Evolutionary conservation across 1,140 invertebrate genomes (phyloP).

Genomic region (Euwallacea fornicatus): DNA sequence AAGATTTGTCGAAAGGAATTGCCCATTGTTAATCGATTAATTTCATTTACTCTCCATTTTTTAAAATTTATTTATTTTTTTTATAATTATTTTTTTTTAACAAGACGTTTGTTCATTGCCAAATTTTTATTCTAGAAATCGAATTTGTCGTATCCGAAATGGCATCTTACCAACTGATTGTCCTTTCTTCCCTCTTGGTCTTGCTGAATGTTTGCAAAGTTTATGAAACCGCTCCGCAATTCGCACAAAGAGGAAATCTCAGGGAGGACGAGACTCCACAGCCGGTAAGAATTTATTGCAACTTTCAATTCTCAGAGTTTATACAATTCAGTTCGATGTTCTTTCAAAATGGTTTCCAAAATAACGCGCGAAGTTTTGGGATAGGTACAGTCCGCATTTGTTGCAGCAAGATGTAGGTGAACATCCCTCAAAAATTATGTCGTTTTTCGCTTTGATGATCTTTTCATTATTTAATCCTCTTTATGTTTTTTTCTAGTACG

Average conservation of each 20-base stretch:
- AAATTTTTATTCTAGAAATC: background rate
- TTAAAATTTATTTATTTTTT: background rate
- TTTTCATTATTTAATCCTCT: background rate
- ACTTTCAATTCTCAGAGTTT: background rate
- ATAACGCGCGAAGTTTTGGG: background rate
- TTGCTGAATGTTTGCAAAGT: background rate
- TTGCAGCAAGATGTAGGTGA: background rate
- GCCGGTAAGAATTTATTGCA: slow-evolving; percentile 16
- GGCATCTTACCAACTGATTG: background rate
- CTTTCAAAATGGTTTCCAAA: background rate
- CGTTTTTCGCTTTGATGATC: background rate
- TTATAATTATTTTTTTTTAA: background rate
- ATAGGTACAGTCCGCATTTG: background rate
- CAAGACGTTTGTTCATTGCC: background rate
- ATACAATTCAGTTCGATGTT: background rate
- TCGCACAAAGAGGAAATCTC: slow-evolving; percentile 12
- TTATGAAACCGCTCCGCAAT: slow-evolving; percentile 21
- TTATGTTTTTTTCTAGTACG: slow-evolving; percentile 58
- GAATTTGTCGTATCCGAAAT: background rate
- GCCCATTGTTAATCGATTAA: no score
- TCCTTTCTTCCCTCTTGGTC: background rate
- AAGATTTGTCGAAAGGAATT: no score
- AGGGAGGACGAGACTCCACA: slow-evolving; percentile 18
- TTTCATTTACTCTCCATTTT: background rate
- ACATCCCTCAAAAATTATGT: background rate